These are phyloP conservation scores for Petrocephalus schoutedeni DNA, from an alignment of 2,797 vertebrate species.

Conservation along the genomic window DNA sequence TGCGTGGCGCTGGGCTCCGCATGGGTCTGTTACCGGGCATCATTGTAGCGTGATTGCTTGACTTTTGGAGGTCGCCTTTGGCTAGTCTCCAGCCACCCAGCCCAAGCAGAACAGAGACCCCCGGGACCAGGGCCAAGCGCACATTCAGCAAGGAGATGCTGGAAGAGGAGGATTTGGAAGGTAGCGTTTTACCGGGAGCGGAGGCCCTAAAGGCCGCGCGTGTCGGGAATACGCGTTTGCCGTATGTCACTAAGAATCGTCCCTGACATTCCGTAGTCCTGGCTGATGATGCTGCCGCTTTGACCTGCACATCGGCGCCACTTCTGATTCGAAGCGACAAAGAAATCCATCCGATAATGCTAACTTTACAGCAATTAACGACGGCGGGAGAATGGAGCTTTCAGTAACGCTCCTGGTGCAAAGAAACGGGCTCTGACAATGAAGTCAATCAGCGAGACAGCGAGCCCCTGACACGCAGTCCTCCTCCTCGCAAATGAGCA, in stretches of 20 bases:
- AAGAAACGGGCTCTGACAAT: background rate
- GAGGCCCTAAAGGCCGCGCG: background rate
- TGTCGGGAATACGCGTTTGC: no score
- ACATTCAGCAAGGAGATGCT: background rate
- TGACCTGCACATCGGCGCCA: background rate
- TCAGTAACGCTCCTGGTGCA: background rate
- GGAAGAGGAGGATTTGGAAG: background rate
- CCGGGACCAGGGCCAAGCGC: background rate
- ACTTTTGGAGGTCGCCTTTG: background rate
- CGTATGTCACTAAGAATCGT: background rate
- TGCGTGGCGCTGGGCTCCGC: background rate
- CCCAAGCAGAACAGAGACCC: background rate
- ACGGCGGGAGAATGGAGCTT: background rate
- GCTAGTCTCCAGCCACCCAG: background rate
- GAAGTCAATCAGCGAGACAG: background rate
- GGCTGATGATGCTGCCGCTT: background rate
- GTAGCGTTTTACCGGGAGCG: background rate
- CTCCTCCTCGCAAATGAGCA: background rate
- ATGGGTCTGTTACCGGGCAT: background rate
- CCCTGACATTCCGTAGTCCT: background rate
- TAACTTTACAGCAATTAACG: background rate
- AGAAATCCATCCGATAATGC: background rate
- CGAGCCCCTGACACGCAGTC: constrained; percentile 7
- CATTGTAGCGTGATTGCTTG: background rate
- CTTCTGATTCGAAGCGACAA: background rate